A percentile compares a stretch with the other conserved stretches of the same genome.
phyloP scores from a whole-genome alignment of 2,888 invertebrate species.

The Stenurella melanura region DNA sequence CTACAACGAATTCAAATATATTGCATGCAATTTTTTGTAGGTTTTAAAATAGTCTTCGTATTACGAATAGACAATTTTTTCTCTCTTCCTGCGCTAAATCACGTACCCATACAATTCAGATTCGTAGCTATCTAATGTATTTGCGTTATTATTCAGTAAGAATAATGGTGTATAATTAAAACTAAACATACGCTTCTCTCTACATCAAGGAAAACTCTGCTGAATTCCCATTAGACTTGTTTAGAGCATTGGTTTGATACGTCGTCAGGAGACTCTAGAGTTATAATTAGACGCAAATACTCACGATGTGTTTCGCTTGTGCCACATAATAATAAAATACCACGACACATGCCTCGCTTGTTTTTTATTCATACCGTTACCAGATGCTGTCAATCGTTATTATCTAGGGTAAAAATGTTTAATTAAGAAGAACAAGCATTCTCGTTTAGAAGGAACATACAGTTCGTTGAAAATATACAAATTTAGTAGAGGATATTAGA shows the following conservation, averaged over 20 bases:
- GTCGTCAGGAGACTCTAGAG: conserved; percentile 48
- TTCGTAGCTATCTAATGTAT: background rate
- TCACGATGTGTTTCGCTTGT: conserved; percentile 53
- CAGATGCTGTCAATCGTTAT: conserved; percentile 13
- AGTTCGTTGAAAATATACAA: no score
- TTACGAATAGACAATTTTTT: no score
- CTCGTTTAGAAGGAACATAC: background rate
- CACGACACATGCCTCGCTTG: conserved; percentile 43
- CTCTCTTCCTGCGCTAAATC: background rate
- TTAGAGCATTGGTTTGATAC: conserved; percentile 46
- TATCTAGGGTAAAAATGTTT: background rate
- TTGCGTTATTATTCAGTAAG: background rate
- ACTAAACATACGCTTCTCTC: conserved; percentile 13
- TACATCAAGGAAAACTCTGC: conserved; percentile 18
- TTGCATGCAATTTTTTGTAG: no score
- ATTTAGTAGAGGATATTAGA: no score
- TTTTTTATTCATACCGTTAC: conserved; percentile 39
- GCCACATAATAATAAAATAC: conserved; percentile 53
- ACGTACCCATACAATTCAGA: background rate
- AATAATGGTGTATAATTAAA: conserved; percentile 4
- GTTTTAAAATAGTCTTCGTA: no score
- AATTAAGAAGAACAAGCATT: background rate
- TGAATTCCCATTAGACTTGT: conserved; percentile 45
- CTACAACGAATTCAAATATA: no score
- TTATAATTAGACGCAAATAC: conserved; percentile 56